Percentiles rank a stretch among this genome's conserved stretches.
Conservation (phyloP, 2,888 invertebrate genomes). For the Archips xylosteana region DNA sequence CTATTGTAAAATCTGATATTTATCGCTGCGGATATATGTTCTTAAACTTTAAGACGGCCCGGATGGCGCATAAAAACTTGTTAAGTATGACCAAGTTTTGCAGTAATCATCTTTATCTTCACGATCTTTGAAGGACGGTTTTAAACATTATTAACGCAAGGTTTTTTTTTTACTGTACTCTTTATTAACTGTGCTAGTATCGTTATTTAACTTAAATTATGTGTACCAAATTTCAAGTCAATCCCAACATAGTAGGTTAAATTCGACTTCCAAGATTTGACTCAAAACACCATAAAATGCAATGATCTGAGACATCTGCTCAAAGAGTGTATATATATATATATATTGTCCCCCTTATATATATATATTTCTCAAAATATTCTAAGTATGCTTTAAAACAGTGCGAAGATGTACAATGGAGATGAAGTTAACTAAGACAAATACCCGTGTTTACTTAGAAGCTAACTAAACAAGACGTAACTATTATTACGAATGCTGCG, state of each 20-base stretch:
- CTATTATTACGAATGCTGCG: slow-evolving; percentile 7
- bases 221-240: no score
- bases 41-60: slow-evolving; percentile 9
- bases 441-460: slow-evolving; percentile 14
- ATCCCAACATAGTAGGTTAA: no score
- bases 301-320: neutral
- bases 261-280: no score
- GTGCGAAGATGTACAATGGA: neutral
- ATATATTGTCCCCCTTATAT: no score
- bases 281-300: neutral
- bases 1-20: slow-evolving; percentile 25
- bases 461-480: slow-evolving; percentile 6
- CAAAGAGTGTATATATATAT: no score
- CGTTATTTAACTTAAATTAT: no score
- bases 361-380: neutral
- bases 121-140: slow-evolving; percentile 4
- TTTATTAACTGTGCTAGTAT: no score
- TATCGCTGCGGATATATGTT: slow-evolving; percentile 26
- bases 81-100: neutral
- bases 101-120: slow-evolving; percentile 11
- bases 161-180: no score
- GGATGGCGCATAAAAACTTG: slow-evolving; percentile 9
- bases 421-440: slow-evolving; percentile 11
- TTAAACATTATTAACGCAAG: neutral
- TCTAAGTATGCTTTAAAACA: neutral